These are phyloP conservation scores for Struthio camelus DNA, from an alignment of 2,113 vertebrate genomes.

Conservation along the genomic window DNA sequence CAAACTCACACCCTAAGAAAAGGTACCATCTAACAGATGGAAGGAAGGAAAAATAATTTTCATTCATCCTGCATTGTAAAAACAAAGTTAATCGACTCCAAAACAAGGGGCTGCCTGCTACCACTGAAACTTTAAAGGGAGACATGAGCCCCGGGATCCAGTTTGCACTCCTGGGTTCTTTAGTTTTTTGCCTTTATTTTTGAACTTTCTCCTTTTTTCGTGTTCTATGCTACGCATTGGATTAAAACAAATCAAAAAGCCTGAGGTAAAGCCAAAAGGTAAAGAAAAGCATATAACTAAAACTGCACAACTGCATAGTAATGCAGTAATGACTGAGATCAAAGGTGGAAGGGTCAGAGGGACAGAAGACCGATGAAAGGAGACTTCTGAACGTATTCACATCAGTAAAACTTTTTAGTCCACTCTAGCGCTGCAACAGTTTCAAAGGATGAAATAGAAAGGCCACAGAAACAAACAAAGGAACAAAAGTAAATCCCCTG, in stretches of 20 bases:
- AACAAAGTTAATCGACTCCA: background rate
- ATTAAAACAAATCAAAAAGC: background rate
- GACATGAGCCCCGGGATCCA: too few species aligned
- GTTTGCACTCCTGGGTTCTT: background rate
- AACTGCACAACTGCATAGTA: background rate
- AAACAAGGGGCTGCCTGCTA: background rate
- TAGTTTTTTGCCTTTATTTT: background rate
- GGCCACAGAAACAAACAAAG: background rate
- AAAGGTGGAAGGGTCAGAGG: background rate
- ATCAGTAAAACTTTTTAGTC: background rate
- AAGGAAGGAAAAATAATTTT: background rate
- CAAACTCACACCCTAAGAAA: background rate
- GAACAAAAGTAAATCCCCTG: background rate
- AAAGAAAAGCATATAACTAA: background rate
- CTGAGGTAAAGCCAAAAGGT: rapidly evolving
- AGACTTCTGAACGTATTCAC: background rate
- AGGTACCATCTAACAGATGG: background rate
- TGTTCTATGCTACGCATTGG: background rate
- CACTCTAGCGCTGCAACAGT: background rate
- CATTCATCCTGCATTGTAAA: background rate
- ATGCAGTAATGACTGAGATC: background rate
- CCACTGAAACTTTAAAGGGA: background rate
- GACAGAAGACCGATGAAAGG: background rate
- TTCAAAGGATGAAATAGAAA: background rate
- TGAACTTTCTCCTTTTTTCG: background rate